Conservation (phyloP, 2,888 invertebrate genomes). For the Pterostichus madidus region DNA sequence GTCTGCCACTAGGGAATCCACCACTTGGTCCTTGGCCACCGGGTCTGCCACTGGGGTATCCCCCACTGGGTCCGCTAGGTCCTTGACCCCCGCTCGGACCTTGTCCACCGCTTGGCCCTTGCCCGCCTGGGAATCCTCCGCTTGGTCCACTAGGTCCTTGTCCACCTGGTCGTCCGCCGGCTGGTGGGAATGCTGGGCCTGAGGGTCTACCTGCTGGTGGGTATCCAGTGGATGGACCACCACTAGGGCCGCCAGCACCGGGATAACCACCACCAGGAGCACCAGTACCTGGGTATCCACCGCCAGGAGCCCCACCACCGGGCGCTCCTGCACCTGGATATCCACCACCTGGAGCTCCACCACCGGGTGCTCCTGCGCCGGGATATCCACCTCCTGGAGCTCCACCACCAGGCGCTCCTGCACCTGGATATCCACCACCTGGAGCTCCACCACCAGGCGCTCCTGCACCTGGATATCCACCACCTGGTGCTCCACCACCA, state of each 20-base stretch:
- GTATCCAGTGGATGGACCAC: constrained; percentile 46
- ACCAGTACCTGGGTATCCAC: constrained; percentile 69
- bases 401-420: constrained; percentile 66
- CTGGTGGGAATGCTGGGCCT: constrained; percentile 67
- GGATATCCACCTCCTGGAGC: constrained; percentile 69
- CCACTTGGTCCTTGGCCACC: constrained; percentile 69
- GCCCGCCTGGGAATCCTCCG: constrained; percentile 55
- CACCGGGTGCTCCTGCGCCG: constrained; percentile 68
- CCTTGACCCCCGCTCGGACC: constrained; percentile 68
- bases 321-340: constrained; percentile 69
- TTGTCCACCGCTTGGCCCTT: constrained; percentile 59
- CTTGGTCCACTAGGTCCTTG: constrained; percentile 65
- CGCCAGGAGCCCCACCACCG: constrained; percentile 67
- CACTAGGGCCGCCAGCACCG: neutral
- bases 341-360: constrained; percentile 65
- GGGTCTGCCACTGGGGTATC: constrained; percentile 67
- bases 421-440: constrained; percentile 55
- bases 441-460: constrained; percentile 69
- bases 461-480: constrained; percentile 20
- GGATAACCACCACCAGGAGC: constrained; percentile 69
- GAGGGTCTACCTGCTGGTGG: constrained; percentile 69
- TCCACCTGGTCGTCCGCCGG: constrained; percentile 42
- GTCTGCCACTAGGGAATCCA: constrained; percentile 50
- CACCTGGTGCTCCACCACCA: constrained; percentile 69
- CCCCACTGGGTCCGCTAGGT: constrained; percentile 68